Conservation (phyloP, 2,113 vertebrate species). For the Myodes glareolus region DNA sequence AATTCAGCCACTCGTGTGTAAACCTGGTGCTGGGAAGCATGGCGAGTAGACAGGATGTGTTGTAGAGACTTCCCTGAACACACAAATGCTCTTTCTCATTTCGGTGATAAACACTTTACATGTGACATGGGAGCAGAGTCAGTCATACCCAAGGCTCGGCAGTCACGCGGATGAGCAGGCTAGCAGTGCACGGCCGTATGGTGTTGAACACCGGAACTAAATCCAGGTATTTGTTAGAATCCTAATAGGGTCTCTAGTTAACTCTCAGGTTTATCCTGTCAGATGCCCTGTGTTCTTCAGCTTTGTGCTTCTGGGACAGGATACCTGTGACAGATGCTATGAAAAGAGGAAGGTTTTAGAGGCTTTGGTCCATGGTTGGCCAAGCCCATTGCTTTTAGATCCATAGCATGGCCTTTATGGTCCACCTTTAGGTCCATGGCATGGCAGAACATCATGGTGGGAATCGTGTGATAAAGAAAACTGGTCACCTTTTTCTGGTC, state of each 20-base stretch:
- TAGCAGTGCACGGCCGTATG: not conserved
- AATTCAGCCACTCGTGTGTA: not conserved
- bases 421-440: not conserved
- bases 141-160: not conserved
- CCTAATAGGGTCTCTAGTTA: not conserved
- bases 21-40: not conserved
- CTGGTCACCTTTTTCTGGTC: too few relatives aligned
- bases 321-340: too few relatives aligned
- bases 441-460: not conserved
- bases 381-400: not conserved
- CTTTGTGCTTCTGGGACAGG: not conserved
- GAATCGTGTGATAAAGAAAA: not conserved
- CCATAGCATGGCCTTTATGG: not conserved
- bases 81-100: not conserved
- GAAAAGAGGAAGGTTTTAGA: not conserved
- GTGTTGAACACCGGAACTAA: not conserved
- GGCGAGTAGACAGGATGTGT: not conserved
- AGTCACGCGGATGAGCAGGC: not conserved
- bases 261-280: not conserved
- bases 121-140: not conserved
- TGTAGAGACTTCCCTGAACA: not conserved
- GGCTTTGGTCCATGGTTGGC: not conserved
- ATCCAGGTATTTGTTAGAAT: not conserved
- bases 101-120: not conserved
- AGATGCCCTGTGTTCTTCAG: not conserved